Evolutionary conservation across 1,140 invertebrate genomes (phyloP).

Genomic region (Lamellibrachia luymesi): DNA sequence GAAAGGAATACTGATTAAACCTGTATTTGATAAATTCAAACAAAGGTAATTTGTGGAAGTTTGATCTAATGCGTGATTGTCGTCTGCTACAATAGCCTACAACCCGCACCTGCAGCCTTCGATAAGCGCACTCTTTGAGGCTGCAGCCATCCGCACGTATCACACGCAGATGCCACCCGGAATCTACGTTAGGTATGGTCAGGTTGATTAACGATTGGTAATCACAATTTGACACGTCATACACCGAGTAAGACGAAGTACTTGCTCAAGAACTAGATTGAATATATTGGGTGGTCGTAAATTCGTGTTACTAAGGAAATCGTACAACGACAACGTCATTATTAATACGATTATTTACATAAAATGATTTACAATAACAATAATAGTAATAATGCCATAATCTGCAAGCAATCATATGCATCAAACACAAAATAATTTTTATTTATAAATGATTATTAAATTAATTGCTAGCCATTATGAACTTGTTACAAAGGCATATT

Average conservation of each 20-base stretch:
- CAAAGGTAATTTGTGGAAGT: slow-evolving; percentile 75
- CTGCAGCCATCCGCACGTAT: slow-evolving; percentile 45
- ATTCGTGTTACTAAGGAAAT: neutral
- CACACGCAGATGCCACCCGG: slow-evolving; percentile 47
- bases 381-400: too few species aligned
- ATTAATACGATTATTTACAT: neutral
- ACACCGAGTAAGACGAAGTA: neutral
- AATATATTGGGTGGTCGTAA: neutral
- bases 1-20: slow-evolving; percentile 43
- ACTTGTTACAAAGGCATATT: too few species aligned
- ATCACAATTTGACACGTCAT: neutral
- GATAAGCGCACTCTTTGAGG: slow-evolving; percentile 48
- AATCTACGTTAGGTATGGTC: slow-evolving; percentile 29
- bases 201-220: neutral
- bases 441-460: too few species aligned
- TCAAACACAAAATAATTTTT: too few species aligned
- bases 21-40: slow-evolving; percentile 97
- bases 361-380: neutral
- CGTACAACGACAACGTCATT: neutral
- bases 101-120: slow-evolving; percentile 41
- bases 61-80: slow-evolving; percentile 49
- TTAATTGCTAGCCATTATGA: too few species aligned
- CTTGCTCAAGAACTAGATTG: neutral
- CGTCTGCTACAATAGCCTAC: slow-evolving; percentile 33
- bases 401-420: too few species aligned